phyloP scores from a whole-genome alignment of 2,888 invertebrate species.

The Trilocha varians region DNA sequence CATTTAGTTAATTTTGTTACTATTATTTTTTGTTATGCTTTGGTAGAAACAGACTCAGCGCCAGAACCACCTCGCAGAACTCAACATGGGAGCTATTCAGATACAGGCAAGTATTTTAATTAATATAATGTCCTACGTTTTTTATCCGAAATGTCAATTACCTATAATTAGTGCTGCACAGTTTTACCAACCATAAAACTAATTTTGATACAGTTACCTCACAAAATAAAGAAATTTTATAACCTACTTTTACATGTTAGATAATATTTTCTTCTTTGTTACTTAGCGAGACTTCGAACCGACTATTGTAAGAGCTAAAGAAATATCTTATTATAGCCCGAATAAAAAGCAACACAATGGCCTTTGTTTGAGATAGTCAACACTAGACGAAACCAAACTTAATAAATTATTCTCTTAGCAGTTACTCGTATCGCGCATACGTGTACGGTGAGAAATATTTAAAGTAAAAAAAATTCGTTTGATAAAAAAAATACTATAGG shows the following conservation, averaged over 20 bases:
- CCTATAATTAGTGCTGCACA: not conserved
- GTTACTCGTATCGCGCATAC: conserved; percentile 37
- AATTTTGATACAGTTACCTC: not conserved
- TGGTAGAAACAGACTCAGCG: conserved; percentile 74
- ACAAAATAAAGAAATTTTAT: conserved; percentile 8
- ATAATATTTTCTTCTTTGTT: conserved; percentile 31
- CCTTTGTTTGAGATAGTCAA: conserved; percentile 56
- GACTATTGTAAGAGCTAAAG: conserved; percentile 33
- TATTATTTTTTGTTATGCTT: conserved; percentile 43
- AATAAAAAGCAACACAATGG: conserved; percentile 63
- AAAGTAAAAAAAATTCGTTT: conserved; percentile 3
- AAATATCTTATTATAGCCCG: conserved; percentile 26
- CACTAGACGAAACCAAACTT: conserved; percentile 7
- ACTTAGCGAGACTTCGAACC: conserved; percentile 10
- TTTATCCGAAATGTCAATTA: no score
- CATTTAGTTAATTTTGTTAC: conserved; percentile 17
- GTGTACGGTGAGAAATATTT: conserved; percentile 4
- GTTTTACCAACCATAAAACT: conserved; percentile 3
- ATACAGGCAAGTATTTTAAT: conserved; percentile 66
- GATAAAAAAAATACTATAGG: no score
- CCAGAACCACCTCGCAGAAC: conserved; percentile 78
- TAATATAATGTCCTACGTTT: no score
- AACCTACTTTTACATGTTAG: conserved; percentile 26
- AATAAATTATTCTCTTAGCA: conserved; percentile 49
- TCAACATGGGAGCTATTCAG: conserved; percentile 67